phyloP scores from a whole-genome alignment of 2,797 vertebrate genomes.

The Etheostoma nigrum region DNA sequence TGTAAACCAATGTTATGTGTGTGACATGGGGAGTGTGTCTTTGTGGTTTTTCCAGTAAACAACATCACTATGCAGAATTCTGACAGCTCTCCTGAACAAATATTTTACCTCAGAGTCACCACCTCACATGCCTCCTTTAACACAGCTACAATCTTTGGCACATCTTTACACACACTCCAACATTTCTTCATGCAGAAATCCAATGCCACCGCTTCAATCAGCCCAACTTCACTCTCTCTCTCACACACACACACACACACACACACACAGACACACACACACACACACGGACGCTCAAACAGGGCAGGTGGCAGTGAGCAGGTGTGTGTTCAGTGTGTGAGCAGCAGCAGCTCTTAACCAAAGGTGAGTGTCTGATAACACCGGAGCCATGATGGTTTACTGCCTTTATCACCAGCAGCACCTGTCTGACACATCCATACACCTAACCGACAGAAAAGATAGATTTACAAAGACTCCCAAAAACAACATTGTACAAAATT shows the following conservation, averaged over 20 bases:
- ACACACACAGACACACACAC: not conserved
- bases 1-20: not conserved
- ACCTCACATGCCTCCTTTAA: not conserved
- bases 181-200: constrained; percentile 2
- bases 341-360: constrained; percentile 47
- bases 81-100: constrained; percentile 7
- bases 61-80: not conserved
- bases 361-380: constrained; percentile 64
- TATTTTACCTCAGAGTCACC: constrained; percentile 7
- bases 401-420: constrained; percentile 45
- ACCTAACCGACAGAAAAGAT: too few species aligned
- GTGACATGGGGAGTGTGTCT: not conserved
- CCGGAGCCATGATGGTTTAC: constrained; percentile 44
- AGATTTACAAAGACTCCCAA: too few species aligned
- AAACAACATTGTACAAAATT: too few species aligned
- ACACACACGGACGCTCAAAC: not conserved
- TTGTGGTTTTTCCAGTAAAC: constrained; percentile 10
- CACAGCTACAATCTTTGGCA: not conserved
- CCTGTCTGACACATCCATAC: not conserved
- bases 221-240: too few species aligned
- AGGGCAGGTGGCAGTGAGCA: constrained; percentile 46
- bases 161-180: not conserved
- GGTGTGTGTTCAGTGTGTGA: constrained; percentile 49
- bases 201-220: not conserved
- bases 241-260: not conserved